Conservation (phyloP, 2,113 vertebrate genomes). For the Phocoena phocoena region DNA sequence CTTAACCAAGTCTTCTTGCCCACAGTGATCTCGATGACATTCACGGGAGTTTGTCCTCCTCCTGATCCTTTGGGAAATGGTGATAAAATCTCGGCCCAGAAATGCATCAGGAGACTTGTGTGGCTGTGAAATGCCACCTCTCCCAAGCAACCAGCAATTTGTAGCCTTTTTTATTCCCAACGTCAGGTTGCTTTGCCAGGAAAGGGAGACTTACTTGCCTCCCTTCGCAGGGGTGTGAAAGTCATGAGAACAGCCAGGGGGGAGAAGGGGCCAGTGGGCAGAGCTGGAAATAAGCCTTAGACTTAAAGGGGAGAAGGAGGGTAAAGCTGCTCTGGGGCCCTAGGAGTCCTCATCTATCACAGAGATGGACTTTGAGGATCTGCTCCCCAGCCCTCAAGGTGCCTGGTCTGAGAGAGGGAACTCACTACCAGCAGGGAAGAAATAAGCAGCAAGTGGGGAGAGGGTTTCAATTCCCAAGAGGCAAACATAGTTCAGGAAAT, state of each 20-base stretch:
- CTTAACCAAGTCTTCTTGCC: not conserved
- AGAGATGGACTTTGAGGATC: not conserved
- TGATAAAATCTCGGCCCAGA: not conserved
- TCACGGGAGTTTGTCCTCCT: not conserved
- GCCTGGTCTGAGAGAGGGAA: not conserved
- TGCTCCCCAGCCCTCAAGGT: not conserved
- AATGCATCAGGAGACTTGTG: not conserved
- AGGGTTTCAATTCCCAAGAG: not conserved
- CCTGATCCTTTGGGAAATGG: slow-evolving; percentile 23
- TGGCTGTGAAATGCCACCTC: not conserved
- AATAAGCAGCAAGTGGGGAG: not conserved
- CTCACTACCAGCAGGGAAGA: not conserved
- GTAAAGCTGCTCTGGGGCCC: not conserved
- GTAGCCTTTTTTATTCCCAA: not conserved
- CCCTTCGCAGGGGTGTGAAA: not conserved
- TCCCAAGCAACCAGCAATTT: not conserved
- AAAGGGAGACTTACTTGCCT: not conserved
- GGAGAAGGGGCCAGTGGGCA: not conserved
- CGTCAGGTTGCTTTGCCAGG: slow-evolving; percentile 32
- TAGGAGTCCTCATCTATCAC: not conserved
- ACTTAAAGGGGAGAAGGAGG: not conserved
- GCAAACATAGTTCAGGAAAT: not conserved
- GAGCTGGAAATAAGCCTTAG: not conserved
- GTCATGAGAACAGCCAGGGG: not conserved
- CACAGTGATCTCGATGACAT: not conserved